Conservation (phyloP, 2,888 invertebrate genomes). For the Oscheius sp. region DNA sequence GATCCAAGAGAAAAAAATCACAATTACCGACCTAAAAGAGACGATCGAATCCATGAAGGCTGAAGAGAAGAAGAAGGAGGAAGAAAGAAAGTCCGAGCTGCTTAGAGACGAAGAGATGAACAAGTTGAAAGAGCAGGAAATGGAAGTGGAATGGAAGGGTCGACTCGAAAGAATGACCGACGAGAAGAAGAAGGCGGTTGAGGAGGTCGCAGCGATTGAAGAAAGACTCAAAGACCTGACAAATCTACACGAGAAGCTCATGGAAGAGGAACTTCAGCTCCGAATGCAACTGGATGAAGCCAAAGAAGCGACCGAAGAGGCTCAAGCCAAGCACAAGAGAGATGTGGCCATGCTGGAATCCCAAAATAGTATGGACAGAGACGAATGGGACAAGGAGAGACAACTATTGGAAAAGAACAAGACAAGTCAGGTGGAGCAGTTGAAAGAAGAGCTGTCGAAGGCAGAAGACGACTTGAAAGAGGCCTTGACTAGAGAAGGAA, state of each 20-base stretch:
- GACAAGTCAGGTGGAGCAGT: conserved; percentile 38
- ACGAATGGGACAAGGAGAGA: conserved; percentile 40
- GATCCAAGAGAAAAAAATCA: conserved; percentile 44
- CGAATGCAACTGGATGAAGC: conserved; percentile 39
- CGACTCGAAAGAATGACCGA: conserved; percentile 36
- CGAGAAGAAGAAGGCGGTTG: conserved; percentile 37
- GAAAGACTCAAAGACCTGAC: conserved; percentile 48
- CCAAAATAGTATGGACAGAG: conserved; percentile 35
- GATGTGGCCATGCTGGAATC: conserved; percentile 29
- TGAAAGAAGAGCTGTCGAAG: conserved; percentile 41
- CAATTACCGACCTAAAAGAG: conserved; percentile 47
- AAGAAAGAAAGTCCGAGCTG: conserved; percentile 42
- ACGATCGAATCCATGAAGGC: conserved; percentile 41
- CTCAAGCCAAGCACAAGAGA: conserved; percentile 27
- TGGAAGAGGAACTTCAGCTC: conserved; percentile 48
- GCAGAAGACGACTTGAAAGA: conserved; percentile 47
- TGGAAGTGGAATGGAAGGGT: conserved; percentile 42
- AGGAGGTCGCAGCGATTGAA: conserved; percentile 35
- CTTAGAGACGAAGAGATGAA: conserved; percentile 39
- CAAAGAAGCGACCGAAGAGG: conserved; percentile 33
- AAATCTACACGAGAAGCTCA: conserved; percentile 47
- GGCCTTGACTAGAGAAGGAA: conserved; percentile 40
- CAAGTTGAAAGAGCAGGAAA: conserved; percentile 42
- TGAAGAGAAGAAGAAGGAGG: conserved; percentile 39
- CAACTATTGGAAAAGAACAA: conserved; percentile 41